Percentiles rank a stretch among this genome's conserved stretches.
These are phyloP conservation scores for Erebia palarica DNA, from an alignment of 2,888 invertebrate species.

Conservation along the genomic window DNA sequence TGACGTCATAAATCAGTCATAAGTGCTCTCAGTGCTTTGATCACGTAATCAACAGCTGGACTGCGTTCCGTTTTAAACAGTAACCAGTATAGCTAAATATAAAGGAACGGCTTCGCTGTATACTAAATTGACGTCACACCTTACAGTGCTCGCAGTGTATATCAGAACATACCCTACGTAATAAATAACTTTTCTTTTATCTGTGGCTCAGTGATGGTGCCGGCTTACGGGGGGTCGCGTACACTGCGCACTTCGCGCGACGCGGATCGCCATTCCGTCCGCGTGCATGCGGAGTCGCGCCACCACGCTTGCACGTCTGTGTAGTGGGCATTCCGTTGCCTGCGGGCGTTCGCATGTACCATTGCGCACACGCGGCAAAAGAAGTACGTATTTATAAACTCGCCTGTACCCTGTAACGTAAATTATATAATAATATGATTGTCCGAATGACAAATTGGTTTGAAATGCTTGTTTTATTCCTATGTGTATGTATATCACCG, in stretches of 20 bases:
- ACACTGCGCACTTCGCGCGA: constrained; percentile 37
- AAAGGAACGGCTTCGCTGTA: too few species aligned
- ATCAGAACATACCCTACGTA: too few species aligned
- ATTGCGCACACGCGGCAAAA: constrained; percentile 95
- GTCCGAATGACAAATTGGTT: neutral
- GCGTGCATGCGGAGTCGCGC: constrained; percentile 89
- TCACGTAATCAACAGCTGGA: too few species aligned
- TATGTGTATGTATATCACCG: too few species aligned
- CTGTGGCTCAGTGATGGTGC: neutral
- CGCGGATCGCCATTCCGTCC: constrained; percentile 66
- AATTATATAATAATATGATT: neutral
- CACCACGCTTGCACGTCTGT: constrained; percentile 96
- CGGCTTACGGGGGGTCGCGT: constrained; percentile 11
- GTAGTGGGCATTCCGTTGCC: constrained; percentile 82
- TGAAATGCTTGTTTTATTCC: neutral
- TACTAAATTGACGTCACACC: too few species aligned
- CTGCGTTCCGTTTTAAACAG: too few species aligned
- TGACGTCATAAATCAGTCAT: too few species aligned
- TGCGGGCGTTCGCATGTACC: constrained; percentile 85
- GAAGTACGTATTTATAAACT: constrained; percentile 97
- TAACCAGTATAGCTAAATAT: too few species aligned
- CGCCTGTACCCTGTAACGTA: constrained; percentile 90
- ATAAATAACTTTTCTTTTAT: neutral
- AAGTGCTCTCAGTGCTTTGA: too few species aligned
- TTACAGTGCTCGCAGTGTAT: too few species aligned